A percentile compares a stretch with the other conserved stretches of the same genome.
These are phyloP conservation scores for Harpalus rubripes DNA, from an alignment of 2,888 invertebrate species.

Conservation along the genomic window DNA sequence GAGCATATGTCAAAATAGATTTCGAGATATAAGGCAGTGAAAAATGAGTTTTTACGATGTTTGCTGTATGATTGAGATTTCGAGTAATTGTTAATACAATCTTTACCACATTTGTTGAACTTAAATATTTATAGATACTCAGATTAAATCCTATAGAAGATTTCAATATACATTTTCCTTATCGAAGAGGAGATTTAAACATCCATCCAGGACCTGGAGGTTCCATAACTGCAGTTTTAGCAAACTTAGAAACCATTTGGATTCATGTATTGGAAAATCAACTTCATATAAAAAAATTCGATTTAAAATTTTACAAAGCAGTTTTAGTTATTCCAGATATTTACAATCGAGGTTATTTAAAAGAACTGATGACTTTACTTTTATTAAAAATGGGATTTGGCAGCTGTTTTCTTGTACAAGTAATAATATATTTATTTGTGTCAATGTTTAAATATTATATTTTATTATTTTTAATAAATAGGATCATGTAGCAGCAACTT, in stretches of 20 bases:
- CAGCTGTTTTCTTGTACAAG: conserved; percentile 90
- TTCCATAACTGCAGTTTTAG: conserved; percentile 89
- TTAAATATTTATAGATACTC: conserved; percentile 78
- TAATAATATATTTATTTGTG: conserved; percentile 75
- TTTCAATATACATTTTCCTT: conserved; percentile 95
- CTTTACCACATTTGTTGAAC: background rate
- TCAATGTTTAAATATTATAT: background rate
- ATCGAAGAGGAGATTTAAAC: conserved; percentile 92
- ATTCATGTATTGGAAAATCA: conserved; percentile 87
- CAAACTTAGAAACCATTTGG: conserved; percentile 95
- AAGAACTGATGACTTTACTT: conserved; percentile 90
- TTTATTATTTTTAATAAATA: conserved; percentile 74
- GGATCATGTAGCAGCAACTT: conserved; percentile 92
- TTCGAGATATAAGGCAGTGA: no score
- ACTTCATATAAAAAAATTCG: conserved; percentile 85
- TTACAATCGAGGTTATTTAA: conserved; percentile 90
- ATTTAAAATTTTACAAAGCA: conserved; percentile 89
- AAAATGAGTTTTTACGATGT: no score
- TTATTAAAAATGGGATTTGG: conserved; percentile 91
- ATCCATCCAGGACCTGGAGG: conserved; percentile 91
- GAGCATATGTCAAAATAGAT: no score
- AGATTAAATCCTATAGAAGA: conserved; percentile 84
- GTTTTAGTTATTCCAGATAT: conserved; percentile 94
- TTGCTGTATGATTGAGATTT: no score
- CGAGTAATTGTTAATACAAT: no score